Base-by-base conservation (phyloP, 1,140 invertebrate genomes). In the Nixonia krombeini region DNA sequence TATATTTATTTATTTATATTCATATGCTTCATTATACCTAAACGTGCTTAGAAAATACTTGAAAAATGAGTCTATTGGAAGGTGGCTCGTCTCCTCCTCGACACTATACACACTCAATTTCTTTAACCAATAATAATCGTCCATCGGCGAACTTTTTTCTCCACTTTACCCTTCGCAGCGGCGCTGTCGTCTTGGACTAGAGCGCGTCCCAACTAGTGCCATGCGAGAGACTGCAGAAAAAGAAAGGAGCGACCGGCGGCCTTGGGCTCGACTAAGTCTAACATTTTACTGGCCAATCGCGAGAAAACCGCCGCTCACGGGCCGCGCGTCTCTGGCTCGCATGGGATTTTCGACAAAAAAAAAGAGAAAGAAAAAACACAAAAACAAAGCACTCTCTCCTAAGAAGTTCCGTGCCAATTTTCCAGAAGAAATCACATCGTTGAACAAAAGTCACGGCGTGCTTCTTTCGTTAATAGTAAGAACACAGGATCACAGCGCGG, bases 21-120 rank as follows among this genome's bases (percentile, higher is more conserved):
- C 18, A 35, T 35, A 35, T 35, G 33, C 12, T 3, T 21, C 74
- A 73, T 70, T 72, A 71, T 56, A 68, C 28, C 53, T 76, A 67
- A 77, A 66, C 73, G 79, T 79, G 70, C 77, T 84, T 83, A 83
- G 75, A 84, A 83, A 85, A 83, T 82, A 82, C 67, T 80, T 81
- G 74, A 79, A 83, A 81, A 82, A 79, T 65, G 73, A 83, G 74
- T 80, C 72, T 77, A 79, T 78, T 81, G 73, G 74, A 81, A 79
- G 74, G 75, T 83, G 72, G 75, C 75, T 75, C 58, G 56, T 53
- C 50, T 70, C 61, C 61, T 62, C 63, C 29, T 72, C 65, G 41
- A 76, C 75, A 78, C 74, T 79, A 46, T 81, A 81, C 74, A 82
- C 74, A 78, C 66, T 66, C 68, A 70, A 65, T 63, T 55, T 53